A percentile compares a stretch with the other conserved stretches of the same genome.
Evolutionary conservation across 1,140 invertebrate genomes (phyloP).

Genomic region (Drosophila erecta): DNA sequence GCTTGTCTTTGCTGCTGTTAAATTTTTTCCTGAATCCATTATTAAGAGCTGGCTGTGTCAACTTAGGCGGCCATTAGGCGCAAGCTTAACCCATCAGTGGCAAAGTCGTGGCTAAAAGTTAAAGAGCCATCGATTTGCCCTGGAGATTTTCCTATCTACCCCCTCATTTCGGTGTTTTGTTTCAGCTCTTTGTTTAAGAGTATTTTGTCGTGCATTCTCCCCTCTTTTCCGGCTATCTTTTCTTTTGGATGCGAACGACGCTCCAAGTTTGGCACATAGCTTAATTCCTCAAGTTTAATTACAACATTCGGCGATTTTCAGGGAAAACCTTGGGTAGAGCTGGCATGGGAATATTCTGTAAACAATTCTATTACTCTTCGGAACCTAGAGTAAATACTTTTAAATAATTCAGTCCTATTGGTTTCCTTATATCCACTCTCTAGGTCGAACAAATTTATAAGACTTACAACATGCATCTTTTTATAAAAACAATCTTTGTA

Average conservation of each 20-base stretch:
- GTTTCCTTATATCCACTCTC: too few relatives aligned
- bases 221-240: conserved; percentile 27
- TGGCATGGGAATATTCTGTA: conserved; percentile 7
- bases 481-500: too few relatives aligned
- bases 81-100: conserved; percentile 78
- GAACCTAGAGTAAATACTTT: neutral
- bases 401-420: too few relatives aligned
- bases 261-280: conserved; percentile 51
- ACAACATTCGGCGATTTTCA: conserved; percentile 49
- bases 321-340: neutral
- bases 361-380: neutral
- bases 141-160: conserved; percentile 4
- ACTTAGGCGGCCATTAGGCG: conserved; percentile 73
- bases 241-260: conserved; percentile 13
- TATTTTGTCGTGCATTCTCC: conserved; percentile 15
- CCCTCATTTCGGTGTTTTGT: conserved; percentile 20
- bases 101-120: conserved; percentile 62
- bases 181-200: conserved; percentile 43
- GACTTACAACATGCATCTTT: too few relatives aligned
- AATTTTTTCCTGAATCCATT: conserved; percentile 36
- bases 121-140: conserved; percentile 75
- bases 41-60: conserved; percentile 57
- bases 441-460: too few relatives aligned
- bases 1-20: conserved; percentile 3
- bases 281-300: conserved; percentile 77